phyloP scores from a whole-genome alignment of 2,113 vertebrate species.

The Gila orcuttii region DNA sequence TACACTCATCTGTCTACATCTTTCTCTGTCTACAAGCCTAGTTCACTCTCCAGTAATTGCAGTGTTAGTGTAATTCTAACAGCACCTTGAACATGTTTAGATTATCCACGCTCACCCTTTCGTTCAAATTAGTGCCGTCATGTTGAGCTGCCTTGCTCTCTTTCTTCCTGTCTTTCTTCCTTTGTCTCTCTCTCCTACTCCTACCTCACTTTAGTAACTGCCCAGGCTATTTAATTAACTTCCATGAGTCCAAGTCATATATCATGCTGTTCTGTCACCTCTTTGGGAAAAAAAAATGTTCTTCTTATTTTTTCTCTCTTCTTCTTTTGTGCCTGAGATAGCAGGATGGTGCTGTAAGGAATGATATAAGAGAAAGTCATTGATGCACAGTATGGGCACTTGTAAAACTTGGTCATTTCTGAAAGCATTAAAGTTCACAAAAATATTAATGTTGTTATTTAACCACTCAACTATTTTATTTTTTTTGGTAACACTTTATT shows the following conservation, averaged over 20 bases:
- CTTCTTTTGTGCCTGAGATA: conserved; percentile 29
- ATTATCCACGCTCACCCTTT: conserved; percentile 52
- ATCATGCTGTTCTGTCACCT: conserved; percentile 75
- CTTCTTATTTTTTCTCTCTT: conserved; percentile 25
- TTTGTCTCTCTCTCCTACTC: conserved; percentile 26
- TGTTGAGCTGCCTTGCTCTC: conserved; percentile 48
- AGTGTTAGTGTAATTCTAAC: neutral
- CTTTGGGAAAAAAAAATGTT: conserved; percentile 55
- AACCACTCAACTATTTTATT: neutral
- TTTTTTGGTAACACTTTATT: too few relatives aligned
- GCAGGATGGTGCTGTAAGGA: conserved; percentile 1
- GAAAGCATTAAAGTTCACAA: neutral
- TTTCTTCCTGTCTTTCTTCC: neutral
- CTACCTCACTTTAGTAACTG: conserved; percentile 64
- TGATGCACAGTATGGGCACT: conserved; percentile 1
- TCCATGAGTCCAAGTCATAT: conserved; percentile 72
- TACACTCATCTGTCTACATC: conserved; percentile 4
- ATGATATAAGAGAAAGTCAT: neutral
- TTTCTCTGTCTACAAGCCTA: neutral
- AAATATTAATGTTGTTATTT: neutral
- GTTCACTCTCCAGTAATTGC: conserved; percentile 4
- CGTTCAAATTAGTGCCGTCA: conserved; percentile 47
- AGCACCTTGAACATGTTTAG: conserved; percentile 47
- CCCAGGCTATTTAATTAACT: conserved; percentile 79
- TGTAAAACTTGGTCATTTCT: neutral